Conservation (phyloP, 2,888 invertebrate species). For the Drosophila longiperda region DNA sequence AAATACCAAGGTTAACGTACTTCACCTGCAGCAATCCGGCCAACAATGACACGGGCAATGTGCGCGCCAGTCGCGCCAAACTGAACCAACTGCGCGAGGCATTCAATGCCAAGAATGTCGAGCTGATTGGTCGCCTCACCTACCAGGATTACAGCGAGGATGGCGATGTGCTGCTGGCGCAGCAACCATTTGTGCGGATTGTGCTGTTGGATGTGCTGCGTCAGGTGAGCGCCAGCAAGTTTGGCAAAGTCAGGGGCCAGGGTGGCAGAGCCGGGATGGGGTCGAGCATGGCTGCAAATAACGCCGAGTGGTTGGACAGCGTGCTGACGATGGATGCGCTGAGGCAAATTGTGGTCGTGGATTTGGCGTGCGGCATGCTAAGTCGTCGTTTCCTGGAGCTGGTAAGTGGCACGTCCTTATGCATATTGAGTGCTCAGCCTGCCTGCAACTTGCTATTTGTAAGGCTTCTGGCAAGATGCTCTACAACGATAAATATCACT, state of each 20-base stretch:
- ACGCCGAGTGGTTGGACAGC: constrained; percentile 73
- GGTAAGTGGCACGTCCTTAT: constrained; percentile 74
- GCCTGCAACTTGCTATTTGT: constrained; percentile 47
- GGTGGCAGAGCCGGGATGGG: constrained; percentile 15
- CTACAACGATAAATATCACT: constrained; percentile 85
- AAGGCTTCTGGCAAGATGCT: constrained; percentile 84
- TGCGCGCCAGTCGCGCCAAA: constrained; percentile 37
- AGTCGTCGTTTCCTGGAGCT: constrained; percentile 82
- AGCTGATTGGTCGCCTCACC: constrained; percentile 66
- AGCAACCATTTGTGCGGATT: constrained; percentile 64
- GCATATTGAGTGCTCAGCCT: constrained; percentile 54
- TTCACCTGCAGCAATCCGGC: constrained; percentile 79
- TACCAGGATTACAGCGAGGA: constrained; percentile 23
- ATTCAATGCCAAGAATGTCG: constrained; percentile 62
- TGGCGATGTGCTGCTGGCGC: constrained; percentile 9
- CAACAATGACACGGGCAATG: constrained; percentile 49
- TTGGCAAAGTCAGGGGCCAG: not conserved
- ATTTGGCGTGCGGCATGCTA: constrained; percentile 81
- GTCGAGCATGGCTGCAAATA: constrained; percentile 35
- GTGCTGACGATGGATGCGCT: constrained; percentile 76
- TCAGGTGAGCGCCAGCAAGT: constrained; percentile 18
- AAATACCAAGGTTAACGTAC: constrained; percentile 82
- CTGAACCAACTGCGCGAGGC: constrained; percentile 49
- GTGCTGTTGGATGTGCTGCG: constrained; percentile 67
- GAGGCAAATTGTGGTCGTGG: constrained; percentile 82